These are phyloP conservation scores for Petrocephalus microphthalmus DNA, from an alignment of 2,113 vertebrate species.

Conservation along the genomic window DNA sequence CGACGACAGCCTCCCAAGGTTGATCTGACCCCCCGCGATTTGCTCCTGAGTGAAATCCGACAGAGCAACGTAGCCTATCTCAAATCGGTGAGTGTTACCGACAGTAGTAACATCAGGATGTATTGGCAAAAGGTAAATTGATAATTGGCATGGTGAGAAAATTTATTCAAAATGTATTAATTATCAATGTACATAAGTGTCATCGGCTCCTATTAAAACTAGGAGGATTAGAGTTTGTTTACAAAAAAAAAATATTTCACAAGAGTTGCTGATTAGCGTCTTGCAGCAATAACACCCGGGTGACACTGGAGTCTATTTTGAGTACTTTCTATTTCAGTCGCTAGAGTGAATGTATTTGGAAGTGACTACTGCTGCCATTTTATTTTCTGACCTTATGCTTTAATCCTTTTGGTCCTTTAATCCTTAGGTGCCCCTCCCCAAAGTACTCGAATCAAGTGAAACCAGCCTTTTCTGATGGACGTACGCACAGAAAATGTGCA, in stretches of 20 bases:
- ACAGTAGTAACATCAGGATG: not conserved
- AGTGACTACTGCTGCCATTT: not conserved
- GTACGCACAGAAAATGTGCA: not conserved
- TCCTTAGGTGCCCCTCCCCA: constrained; percentile 81
- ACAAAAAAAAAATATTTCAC: not conserved
- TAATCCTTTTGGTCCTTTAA: constrained; percentile 16
- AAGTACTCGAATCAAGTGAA: constrained; percentile 73
- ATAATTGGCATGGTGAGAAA: not conserved
- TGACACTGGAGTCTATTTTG: constrained; percentile 16
- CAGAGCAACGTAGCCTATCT: constrained; percentile 89
- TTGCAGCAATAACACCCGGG: not conserved
- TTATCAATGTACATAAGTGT: not conserved
- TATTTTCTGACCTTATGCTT: constrained; percentile 1
- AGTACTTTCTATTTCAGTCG: not conserved
- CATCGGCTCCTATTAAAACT: not conserved
- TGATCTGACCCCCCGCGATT: constrained; percentile 78
- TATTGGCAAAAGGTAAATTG: not conserved
- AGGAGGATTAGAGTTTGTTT: not conserved
- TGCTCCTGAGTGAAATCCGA: constrained; percentile 81
- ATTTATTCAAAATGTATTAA: not conserved
- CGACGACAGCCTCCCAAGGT: constrained; percentile 77
- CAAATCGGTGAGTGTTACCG: constrained; percentile 66
- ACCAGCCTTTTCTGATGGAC: constrained; percentile 55
- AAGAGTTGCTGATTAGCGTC: not conserved
- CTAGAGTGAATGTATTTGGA: not conserved